Conservation (phyloP, 2,113 vertebrate species). For the Boulengerochromis microlepis region DNA sequence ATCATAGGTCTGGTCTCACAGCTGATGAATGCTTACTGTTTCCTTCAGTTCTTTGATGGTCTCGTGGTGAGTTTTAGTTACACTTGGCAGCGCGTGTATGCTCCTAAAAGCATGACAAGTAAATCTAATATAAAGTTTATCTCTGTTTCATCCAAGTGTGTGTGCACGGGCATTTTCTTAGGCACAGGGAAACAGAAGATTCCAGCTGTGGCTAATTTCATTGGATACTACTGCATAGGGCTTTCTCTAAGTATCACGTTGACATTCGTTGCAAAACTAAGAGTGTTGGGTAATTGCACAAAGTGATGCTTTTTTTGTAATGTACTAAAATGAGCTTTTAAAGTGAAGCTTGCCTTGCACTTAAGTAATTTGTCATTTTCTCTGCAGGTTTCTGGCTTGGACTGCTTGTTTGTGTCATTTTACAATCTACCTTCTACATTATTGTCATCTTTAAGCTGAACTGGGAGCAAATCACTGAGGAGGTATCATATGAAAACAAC, state of each 20-base stretch:
- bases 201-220: constrained; percentile 74
- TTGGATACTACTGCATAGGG: constrained; percentile 77
- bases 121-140: not conserved
- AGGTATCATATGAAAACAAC: constrained; percentile 66
- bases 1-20: constrained; percentile 62
- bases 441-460: constrained; percentile 75
- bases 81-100: not conserved
- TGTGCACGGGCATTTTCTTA: constrained; percentile 75
- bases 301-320: not conserved
- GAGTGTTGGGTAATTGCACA: constrained; percentile 71
- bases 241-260: constrained; percentile 71
- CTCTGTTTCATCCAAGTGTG: constrained; percentile 57
- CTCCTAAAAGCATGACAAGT: not conserved
- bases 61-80: constrained; percentile 57
- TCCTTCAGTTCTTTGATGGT: constrained; percentile 68
- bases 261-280: constrained; percentile 75
- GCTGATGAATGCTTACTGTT: constrained; percentile 60
- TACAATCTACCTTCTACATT: constrained; percentile 75
- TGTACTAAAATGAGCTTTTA: not conserved
- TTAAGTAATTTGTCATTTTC: not conserved
- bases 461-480: constrained; percentile 79
- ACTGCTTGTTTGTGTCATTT: constrained; percentile 67
- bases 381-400: constrained; percentile 84
- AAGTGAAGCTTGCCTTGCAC: not conserved
- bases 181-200: constrained; percentile 84